Conservation (phyloP, 2,888 invertebrate genomes). For the Augiades crinisus region DNA sequence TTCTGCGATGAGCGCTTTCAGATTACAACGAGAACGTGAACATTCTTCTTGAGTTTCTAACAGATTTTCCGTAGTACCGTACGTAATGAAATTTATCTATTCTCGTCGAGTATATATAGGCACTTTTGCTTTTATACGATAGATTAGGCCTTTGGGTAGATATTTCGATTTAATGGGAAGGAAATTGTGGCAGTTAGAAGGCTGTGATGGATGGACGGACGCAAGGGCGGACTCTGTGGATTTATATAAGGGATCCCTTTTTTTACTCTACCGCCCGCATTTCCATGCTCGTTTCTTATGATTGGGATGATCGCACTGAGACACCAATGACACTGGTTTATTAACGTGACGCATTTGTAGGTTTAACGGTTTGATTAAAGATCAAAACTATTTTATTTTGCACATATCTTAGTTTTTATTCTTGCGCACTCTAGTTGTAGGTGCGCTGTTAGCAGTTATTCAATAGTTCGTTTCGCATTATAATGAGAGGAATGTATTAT, state of each 20-base stretch:
- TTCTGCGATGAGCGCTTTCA: slow-evolving; percentile 19
- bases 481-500: too few relatives aligned
- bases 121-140: slow-evolving; percentile 2
- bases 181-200: slow-evolving; percentile 1
- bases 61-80: slow-evolving; percentile 3
- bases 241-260: slow-evolving; percentile 15
- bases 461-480: too few relatives aligned
- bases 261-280: background rate
- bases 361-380: too few relatives aligned
- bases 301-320: too few relatives aligned
- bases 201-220: slow-evolving; percentile 5
- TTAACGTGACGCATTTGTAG: too few relatives aligned
- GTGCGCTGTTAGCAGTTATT: too few relatives aligned
- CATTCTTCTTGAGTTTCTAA: slow-evolving; percentile 14
- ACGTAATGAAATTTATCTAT: slow-evolving; percentile 11
- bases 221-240: background rate
- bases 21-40: slow-evolving; percentile 14
- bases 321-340: too few relatives aligned
- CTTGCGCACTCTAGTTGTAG: too few relatives aligned
- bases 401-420: too few relatives aligned
- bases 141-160: slow-evolving; percentile 9
- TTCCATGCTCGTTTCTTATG: background rate
- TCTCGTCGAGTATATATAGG: background rate
- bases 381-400: too few relatives aligned
- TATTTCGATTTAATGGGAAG: slow-evolving; percentile 4